Conservation (phyloP, 2,797 vertebrate species). For the Hippopotamyrus pictus region DNA sequence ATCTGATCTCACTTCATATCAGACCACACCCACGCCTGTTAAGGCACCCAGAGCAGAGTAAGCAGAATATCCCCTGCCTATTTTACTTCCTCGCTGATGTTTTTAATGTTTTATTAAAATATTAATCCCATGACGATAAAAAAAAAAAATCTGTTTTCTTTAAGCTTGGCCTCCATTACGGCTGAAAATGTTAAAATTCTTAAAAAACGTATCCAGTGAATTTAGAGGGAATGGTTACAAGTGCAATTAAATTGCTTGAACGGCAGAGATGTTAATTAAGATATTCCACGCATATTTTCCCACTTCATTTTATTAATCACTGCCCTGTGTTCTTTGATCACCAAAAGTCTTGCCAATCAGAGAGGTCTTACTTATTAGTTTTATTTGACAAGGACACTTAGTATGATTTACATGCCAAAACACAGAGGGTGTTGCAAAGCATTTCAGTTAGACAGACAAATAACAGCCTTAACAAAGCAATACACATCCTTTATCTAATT, state of each 20-base stretch:
- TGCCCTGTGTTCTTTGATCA: neutral
- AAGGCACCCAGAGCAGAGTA: neutral
- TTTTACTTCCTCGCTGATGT: neutral
- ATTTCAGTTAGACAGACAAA: constrained; percentile 8
- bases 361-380: neutral
- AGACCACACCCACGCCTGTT: neutral
- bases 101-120: neutral
- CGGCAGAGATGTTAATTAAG: neutral
- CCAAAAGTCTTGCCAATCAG: neutral
- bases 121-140: neutral
- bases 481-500: neutral
- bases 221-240: neutral
- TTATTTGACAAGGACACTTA: neutral
- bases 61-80: neutral
- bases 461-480: neutral
- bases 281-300: neutral
- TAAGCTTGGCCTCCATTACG: neutral
- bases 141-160: neutral
- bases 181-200: neutral
- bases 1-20: neutral
- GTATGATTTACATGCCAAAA: neutral
- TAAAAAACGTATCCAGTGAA: neutral
- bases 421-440: neutral
- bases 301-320: neutral
- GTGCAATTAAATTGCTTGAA: neutral